Conservation (phyloP, 2,797 vertebrate species). For the Halcyon smyrnensis region DNA sequence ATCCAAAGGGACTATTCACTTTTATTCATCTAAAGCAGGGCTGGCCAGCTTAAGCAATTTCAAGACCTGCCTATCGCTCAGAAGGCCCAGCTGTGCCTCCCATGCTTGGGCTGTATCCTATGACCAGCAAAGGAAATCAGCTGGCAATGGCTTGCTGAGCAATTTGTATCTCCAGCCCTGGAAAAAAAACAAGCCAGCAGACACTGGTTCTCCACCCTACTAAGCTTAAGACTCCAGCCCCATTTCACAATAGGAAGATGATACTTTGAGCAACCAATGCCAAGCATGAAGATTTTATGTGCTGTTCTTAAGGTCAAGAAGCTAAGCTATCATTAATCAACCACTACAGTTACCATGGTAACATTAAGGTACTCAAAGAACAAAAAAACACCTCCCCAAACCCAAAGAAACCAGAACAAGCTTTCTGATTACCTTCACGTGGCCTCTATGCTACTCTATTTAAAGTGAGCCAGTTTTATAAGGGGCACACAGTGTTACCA, state of each 20-base stretch:
- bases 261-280: background rate
- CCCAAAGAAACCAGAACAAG: slow-evolving; percentile 8
- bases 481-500: background rate
- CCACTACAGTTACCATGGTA: background rate
- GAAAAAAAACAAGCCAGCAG: background rate
- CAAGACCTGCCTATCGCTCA: background rate
- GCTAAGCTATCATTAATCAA: background rate
- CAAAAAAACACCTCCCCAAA: background rate
- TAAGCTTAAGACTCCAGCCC: background rate
- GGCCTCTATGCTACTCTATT: slow-evolving; percentile 8
- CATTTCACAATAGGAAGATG: background rate
- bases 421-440: slow-evolving; percentile 20
- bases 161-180: background rate
- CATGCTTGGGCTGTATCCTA: background rate
- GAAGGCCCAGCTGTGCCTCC: background rate
- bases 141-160: background rate
- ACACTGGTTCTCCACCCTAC: background rate
- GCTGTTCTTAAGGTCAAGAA: background rate
- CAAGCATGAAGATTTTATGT: background rate
- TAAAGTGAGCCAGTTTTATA: background rate
- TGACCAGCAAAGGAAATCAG: background rate
- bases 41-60: background rate
- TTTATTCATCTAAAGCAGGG: slow-evolving; percentile 11
- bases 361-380: background rate
- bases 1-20: slow-evolving; percentile 35